Conservation (phyloP, 2,113 vertebrate genomes). For the Vicugna pacos region DNA sequence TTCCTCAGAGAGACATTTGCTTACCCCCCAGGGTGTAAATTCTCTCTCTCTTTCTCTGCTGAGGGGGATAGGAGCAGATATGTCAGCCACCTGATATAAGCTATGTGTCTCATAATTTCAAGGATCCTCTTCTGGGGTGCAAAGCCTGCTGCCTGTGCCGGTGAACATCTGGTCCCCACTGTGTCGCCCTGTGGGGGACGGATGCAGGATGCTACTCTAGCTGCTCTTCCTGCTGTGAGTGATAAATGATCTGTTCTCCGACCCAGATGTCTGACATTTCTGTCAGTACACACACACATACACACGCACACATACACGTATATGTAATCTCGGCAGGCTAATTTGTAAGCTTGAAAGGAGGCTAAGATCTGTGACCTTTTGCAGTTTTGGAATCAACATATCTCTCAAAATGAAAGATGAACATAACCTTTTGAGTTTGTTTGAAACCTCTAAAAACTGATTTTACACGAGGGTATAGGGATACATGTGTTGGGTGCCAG, state of each 20-base stretch:
- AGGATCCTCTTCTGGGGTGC: background rate
- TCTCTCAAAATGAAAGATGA: background rate
- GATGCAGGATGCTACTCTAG: background rate
- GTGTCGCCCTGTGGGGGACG: background rate
- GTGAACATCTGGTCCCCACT: too few relatives aligned
- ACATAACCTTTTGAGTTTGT: background rate
- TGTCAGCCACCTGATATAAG: background rate
- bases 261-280: background rate
- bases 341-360: background rate
- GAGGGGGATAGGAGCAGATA: rapidly evolving
- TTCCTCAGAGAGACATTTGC: background rate
- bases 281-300: background rate
- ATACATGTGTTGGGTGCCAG: background rate
- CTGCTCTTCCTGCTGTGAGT: background rate
- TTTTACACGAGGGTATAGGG: background rate
- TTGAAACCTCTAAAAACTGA: background rate
- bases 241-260: background rate
- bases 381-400: background rate
- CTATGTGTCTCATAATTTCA: background rate
- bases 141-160: background rate
- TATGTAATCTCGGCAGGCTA: background rate
- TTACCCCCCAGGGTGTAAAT: background rate
- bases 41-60: background rate
- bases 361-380: background rate
- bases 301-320: background rate